A percentile compares a stretch with the other conserved stretches of the same genome.
Conservation (phyloP, 1,140 invertebrate genomes). For the Hyphantria cunea region DNA sequence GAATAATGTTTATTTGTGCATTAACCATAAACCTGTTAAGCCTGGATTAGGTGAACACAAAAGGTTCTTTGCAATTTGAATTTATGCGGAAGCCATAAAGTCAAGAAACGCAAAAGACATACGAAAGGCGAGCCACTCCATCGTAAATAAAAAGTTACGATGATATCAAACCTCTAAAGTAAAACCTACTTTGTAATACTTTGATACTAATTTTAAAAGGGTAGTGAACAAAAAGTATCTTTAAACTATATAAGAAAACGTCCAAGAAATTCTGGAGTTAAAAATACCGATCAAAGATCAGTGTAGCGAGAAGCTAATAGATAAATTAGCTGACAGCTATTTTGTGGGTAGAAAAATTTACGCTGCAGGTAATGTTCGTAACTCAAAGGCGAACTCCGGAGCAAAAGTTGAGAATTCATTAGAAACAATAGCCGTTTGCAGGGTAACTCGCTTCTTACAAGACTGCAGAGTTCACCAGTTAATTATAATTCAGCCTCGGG, state of each 20-base stretch:
- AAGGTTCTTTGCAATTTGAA: slow-evolving; percentile 11
- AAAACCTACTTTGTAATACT: background rate
- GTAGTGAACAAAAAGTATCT: background rate
- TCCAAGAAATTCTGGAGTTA: background rate
- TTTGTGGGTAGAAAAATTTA: slow-evolving; percentile 24
- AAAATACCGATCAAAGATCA: slow-evolving; percentile 5
- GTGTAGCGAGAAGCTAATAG: slow-evolving; percentile 12
- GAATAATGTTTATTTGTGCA: slow-evolving; percentile 12
- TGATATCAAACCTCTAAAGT: background rate
- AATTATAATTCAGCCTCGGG: slow-evolving; percentile 43
- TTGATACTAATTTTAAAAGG: background rate
- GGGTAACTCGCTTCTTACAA: slow-evolving; percentile 26
- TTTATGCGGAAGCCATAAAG: slow-evolving; percentile 6
- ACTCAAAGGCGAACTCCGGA: slow-evolving; percentile 14
- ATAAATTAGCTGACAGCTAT: slow-evolving; percentile 15
- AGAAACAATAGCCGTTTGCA: slow-evolving; percentile 33
- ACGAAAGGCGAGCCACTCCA: background rate
- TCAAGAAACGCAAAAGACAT: slow-evolving; percentile 7
- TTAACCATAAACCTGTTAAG: slow-evolving; percentile 10
- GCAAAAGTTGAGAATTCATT: slow-evolving; percentile 35
- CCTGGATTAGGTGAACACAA: background rate
- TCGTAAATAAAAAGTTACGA: background rate
- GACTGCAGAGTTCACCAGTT: slow-evolving; percentile 38
- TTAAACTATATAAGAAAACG: background rate
- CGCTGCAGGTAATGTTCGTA: slow-evolving; percentile 34